These are phyloP conservation scores for Brachycybe producta DNA, from an alignment of 2,888 invertebrate species.

Conservation along the genomic window DNA sequence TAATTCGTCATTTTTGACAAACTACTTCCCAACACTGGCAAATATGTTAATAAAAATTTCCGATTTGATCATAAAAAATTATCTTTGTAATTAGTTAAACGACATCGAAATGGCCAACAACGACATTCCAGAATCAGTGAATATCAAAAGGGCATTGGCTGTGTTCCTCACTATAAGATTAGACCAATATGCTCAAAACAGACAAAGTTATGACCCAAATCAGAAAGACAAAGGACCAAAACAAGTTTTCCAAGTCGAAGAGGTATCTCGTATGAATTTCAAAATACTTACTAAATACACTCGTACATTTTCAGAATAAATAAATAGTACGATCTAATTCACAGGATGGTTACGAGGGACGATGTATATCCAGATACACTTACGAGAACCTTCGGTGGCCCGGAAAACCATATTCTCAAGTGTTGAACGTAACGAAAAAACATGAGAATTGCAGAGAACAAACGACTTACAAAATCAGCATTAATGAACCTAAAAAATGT, in stretches of 20 bases:
- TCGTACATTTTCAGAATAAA: too few species aligned
- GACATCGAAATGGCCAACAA: constrained; percentile 26
- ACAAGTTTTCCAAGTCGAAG: not conserved
- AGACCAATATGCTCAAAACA: constrained; percentile 21
- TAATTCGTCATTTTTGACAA: too few species aligned
- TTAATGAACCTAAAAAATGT: constrained; percentile 14
- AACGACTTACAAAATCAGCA: constrained; percentile 6
- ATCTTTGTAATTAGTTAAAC: too few species aligned
- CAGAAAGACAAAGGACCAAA: not conserved
- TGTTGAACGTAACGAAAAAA: constrained; percentile 16
- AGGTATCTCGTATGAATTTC: not conserved
- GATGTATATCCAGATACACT: constrained; percentile 10
- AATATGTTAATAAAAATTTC: too few species aligned
- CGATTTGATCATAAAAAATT: too few species aligned
- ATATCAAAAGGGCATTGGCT: constrained; percentile 34
- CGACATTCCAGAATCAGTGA: constrained; percentile 33
- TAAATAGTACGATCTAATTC: too few species aligned
- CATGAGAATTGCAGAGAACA: constrained; percentile 9
- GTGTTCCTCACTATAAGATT: constrained; percentile 30
- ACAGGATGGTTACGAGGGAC: constrained; percentile 9
- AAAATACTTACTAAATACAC: not conserved
- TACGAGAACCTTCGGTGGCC: constrained; percentile 11
- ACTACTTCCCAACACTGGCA: too few species aligned
- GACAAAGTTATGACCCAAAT: constrained; percentile 13
- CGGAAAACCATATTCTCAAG: not conserved